Base-by-base conservation (phyloP, 2,113 vertebrate genomes). In the Brienomyrus longianalis region DNA sequence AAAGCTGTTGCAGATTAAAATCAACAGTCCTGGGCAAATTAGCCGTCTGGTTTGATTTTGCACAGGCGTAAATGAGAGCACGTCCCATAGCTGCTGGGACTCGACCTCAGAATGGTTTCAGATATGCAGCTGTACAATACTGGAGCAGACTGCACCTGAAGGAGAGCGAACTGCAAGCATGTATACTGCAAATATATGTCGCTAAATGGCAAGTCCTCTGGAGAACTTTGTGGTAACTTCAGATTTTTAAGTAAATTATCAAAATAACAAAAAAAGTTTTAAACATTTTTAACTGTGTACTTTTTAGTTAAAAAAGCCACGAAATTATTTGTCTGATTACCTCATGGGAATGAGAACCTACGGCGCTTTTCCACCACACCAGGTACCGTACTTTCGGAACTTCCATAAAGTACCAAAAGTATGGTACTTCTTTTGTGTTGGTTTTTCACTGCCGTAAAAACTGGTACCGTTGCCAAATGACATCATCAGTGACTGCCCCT, bases 1-100 rank as follows among this genome's bases (percentile, higher is more conserved):
- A 90, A 86, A 90, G 35, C 85, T 87, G 89, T 80, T 77, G 48
- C 89, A 77, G 84, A 90, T 87, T 87, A 43, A 52, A 52, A 87
- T 87, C 62, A 39, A 86, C 56, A 51, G 85, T 74, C 35, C 23
- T 15, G 47, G 47, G 62, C 89, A 90, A 87, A 87, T 52, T 39
- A 66, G 5, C 85, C 31, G 85, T 87, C 89, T 90, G 84, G 85
- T 90, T 87, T 39, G 47, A 80, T 87, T 84, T 90, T 77, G 85
- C 84, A 47, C 0, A 3, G 48, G 31, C 21, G 31, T 59, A 59
- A 59, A 89, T 47, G 48, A 62, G 66, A 47, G 19, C 47, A 3
- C n/a, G 9, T 15, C 35, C 39, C 13, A 35, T 51, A 27, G 47
- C 52, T 54, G 11, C 15, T 43, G 70, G 50, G 48, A 31, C 35